Conservation (phyloP, 2,113 vertebrate species). For the Guaruba guarouba region DNA sequence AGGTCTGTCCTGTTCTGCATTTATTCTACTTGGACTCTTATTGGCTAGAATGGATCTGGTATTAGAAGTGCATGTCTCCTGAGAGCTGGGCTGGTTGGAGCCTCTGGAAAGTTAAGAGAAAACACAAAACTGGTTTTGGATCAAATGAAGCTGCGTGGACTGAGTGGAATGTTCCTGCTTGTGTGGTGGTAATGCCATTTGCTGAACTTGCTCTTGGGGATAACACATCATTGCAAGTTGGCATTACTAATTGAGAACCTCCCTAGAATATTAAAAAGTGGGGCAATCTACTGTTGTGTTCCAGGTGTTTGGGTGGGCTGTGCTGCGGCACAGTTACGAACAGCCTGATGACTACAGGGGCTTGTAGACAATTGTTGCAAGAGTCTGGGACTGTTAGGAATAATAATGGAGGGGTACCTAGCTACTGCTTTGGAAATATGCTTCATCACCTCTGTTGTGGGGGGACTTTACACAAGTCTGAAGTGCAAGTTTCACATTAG, state of each 20-base stretch:
- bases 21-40: neutral
- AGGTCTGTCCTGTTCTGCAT: neutral
- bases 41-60: neutral
- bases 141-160: neutral
- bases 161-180: neutral
- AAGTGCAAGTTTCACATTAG: neutral
- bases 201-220: neutral
- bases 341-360: neutral
- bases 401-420: neutral
- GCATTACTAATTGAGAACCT: neutral
- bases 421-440: neutral
- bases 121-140: neutral
- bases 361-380: fast-evolving
- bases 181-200: neutral
- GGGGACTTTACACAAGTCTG: neutral
- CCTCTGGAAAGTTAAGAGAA: neutral
- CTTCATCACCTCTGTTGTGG: neutral
- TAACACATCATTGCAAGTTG: neutral
- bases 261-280: neutral
- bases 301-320: neutral
- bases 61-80: neutral
- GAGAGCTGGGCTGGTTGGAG: neutral
- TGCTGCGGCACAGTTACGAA: neutral
- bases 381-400: neutral
- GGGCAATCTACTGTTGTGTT: neutral